Percentiles rank a stretch among this genome's conserved stretches.
These are phyloP conservation scores for Drosophila lutescens DNA, from an alignment of 2,888 invertebrate species.

Conservation along the genomic window DNA sequence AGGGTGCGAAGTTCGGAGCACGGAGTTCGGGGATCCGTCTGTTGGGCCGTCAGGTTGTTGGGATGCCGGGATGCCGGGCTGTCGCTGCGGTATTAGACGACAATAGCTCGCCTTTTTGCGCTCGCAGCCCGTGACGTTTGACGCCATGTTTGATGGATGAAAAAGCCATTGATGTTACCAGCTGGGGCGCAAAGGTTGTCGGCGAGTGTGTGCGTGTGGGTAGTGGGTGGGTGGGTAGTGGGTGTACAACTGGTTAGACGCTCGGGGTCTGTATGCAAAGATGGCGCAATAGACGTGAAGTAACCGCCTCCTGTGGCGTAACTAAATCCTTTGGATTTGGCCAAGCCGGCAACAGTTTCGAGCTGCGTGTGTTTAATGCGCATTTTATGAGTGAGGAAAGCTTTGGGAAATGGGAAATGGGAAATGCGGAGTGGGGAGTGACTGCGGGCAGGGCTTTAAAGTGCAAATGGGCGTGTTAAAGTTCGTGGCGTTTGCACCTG, in stretches of 20 bases:
- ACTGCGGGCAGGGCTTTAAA: slow-evolving; percentile 56
- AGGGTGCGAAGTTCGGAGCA: not conserved
- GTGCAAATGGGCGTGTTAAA: slow-evolving; percentile 69
- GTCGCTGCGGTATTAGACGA: slow-evolving; percentile 76
- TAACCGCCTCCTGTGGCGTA: slow-evolving; percentile 78
- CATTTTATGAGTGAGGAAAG: slow-evolving; percentile 75
- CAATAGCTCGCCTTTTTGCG: slow-evolving; percentile 78
- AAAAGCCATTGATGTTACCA: slow-evolving; percentile 80
- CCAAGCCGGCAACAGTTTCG: slow-evolving; percentile 55
- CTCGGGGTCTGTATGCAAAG: slow-evolving; percentile 65
- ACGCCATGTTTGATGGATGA: slow-evolving; percentile 82
- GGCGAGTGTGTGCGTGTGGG: slow-evolving; percentile 22
- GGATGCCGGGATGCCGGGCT: slow-evolving; percentile 26
- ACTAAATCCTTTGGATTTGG: slow-evolving; percentile 79
- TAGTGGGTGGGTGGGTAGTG: slow-evolving; percentile 13
- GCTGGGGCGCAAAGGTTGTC: slow-evolving; percentile 77
- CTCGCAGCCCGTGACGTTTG: slow-evolving; percentile 81
- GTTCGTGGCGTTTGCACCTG: slow-evolving; percentile 53
- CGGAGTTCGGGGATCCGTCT: slow-evolving; percentile 14
- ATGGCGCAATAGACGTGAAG: slow-evolving; percentile 78
- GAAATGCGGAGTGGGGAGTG: slow-evolving; percentile 1
- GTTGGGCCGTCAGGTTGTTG: slow-evolving; percentile 35
- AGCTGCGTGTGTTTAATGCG: slow-evolving; percentile 74
- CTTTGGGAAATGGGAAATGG: slow-evolving; percentile 19
- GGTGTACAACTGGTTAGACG: slow-evolving; percentile 16